Base-by-base conservation (phyloP, 35 echinoderm and acorn worm species). In the Stichopus chloronotus region DNA sequence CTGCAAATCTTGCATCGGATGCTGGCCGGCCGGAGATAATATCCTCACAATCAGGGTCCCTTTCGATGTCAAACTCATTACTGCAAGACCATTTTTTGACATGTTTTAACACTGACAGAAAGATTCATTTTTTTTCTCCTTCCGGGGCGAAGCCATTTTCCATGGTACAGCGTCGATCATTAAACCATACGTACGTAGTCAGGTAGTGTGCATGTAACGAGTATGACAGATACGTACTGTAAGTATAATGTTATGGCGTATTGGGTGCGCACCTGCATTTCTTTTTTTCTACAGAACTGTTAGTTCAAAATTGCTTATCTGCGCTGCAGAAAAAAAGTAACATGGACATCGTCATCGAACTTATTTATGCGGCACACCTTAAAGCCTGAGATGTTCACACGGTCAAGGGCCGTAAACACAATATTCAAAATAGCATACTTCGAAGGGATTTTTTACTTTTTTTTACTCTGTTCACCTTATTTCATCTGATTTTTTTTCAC, bases 91-190 rank as follows among this genome's bases (percentile, higher is more conserved):
- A 68, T 68, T 68, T 68, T 68, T 17, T 68, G 63, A 68, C n/a
- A 68, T 68, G 63, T 68, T 68, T 68, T 68, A 68, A 68, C 63
- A 68, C 63, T 68, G 17, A 68, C 63, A 68, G n/a, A n/a, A n/a
- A n/a, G 63, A 68, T 17, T 68, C 63, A 68, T 68, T 68, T 17
- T 68, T 68, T 68, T 68, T 68, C 63, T 68, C 17, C 63, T 68
- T 68, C 63, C 8, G 63, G 63, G 63, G 8, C 63, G 63, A 68
- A 68, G 63, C 63, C 63, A 68, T 68, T 68, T 9, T 68, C 8
- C 63, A 9, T 68, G 8, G 8, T 68, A 68, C 8, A 9, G 8
- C 8, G 17, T 17, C 17, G 17, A 9, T 8, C 8, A 9, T 8
- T 8, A 17, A 8, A 68, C 63, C 63, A 17, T 9, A 9, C 63